Evolutionary conservation across 2,797 vertebrate species (phyloP), one percentile per base, ranked within the genome.

Genomic region (Glossophaga mutica): DNA sequence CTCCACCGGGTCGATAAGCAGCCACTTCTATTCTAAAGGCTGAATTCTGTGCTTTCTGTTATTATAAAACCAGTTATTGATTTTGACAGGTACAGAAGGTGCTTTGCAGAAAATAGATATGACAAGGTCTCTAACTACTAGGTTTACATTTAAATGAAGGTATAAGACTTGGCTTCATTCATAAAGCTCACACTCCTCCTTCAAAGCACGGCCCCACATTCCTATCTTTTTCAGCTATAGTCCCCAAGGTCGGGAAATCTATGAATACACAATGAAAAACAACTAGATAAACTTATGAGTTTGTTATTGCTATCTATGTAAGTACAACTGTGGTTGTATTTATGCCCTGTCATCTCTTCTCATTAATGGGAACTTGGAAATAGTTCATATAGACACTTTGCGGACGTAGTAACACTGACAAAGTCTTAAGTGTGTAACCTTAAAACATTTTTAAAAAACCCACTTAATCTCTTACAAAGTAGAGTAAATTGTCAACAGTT

Each of bases 31-130:
- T 62, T 68, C 57, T 87, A 67, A 95, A 95, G 81, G 62, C 26
- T 89, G 67, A 91, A 90, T 92, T 92, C 88, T 87, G 42, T 62
- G 55, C 39, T 84, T 7, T 78, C 37, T 85, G 62, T 90, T 76
- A 74, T 91, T 92, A 74, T 52, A 95, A 92, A 96, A 71, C 0
- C 57, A 87, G 68, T 62, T 96, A 96, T 42, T 92, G 92, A 67
- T 94, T 78, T 92, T 95, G 52, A 91, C 48, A 96, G 65, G 77
- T 76, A 79, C 50, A 95, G 26, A 94, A 88, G 16, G 52, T 62
- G 6, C 55, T 91, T 71, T 52, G 48, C 16, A 81, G 91, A 84
- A 94, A 95, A 93, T 21, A 91, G 79, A 67, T 68, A 67, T 48
- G 70, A 76, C 91, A 94, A 94, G 34, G 48, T 62, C 82, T 22